Base-by-base conservation (phyloP, 2,888 invertebrate species). In the Temnothorax ravouxi region DNA sequence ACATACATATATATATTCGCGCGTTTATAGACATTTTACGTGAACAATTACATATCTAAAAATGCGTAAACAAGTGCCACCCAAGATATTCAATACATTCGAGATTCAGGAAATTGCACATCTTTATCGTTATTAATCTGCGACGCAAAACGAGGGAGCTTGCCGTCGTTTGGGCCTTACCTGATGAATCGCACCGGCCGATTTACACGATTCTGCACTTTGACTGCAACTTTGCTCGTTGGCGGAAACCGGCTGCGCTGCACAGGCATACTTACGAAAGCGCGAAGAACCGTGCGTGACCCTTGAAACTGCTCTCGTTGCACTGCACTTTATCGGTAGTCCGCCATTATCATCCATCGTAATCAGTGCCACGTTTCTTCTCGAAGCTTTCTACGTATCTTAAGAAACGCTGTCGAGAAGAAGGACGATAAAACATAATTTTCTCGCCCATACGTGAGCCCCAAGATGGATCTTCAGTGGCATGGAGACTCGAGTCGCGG, bases 201-300 rank as follows among this genome's bases (percentile, higher is more conserved):
- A 86, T 89, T 87, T 89, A 89, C 89, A 89, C 83, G 89, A 84
- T 85, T 89, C 80, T 76, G 89, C 89, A 89, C 89, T 89, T 86
- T 82, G 85, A 89, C 86, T 79, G 72, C 61, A 77, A 81, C 72
- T 83, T 82, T 50, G 44, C 77, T 71, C 34, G 80, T 87, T 81
- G 56, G 83, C 67, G 47, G 38, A 79, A 77, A 72, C 44, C 71
- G 79, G 52, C 76, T 38, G 44, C 71, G 61, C 47, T 67, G 62
- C 50, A 61, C 82, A 25, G 52, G 54, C 79, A 67, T 67, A 69
- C 79, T 56, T 72, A 38, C 72, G 72, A 75, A 54, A 62, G 62
- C 76, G 62, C 75, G 52, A 74, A 64, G 74, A 82, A 41, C 21
- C 74, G 81, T 52, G 81, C 81, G 79, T 80, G 79, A 82, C 29